Percentiles rank a stretch among this genome's conserved stretches.
These are phyloP conservation scores for Siniperca chuatsi DNA, from an alignment of 2,113 vertebrate species.

Conservation along the genomic window DNA sequence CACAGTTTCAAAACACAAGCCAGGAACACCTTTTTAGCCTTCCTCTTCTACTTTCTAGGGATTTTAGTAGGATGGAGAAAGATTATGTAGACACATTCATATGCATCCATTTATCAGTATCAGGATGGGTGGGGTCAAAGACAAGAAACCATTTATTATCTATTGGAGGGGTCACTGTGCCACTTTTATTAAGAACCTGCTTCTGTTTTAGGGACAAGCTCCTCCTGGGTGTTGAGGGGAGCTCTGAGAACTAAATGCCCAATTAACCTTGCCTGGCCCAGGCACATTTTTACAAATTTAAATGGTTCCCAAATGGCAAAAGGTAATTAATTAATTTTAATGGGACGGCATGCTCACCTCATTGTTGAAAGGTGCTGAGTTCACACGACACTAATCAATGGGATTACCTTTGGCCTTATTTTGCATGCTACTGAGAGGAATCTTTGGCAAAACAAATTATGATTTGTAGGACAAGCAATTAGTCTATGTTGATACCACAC, in stretches of 20 bases:
- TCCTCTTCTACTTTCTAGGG: conserved; percentile 44
- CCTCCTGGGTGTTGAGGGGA: conserved; percentile 75
- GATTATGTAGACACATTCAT: conserved; percentile 29
- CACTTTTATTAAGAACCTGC: conserved; percentile 77
- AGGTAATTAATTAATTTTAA: conserved; percentile 83
- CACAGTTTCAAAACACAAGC: conserved; percentile 63
- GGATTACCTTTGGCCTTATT: conserved; percentile 76
- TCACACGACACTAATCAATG: conserved; percentile 77
- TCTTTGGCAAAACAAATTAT: conserved; percentile 72
- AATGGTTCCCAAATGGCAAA: conserved; percentile 80
- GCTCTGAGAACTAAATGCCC: conserved; percentile 78
- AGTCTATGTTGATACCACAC: conserved; percentile 38
- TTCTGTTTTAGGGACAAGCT: conserved; percentile 77
- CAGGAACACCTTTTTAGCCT: conserved; percentile 50
- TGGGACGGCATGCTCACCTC: conserved; percentile 74
- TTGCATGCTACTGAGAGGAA: conserved; percentile 59
- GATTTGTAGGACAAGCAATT: conserved; percentile 71
- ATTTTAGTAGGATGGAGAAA: conserved; percentile 22
- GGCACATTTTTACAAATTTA: conserved; percentile 82
- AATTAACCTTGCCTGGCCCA: conserved; percentile 84
- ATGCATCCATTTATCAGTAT: conserved; percentile 55
- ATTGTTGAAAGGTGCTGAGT: conserved; percentile 77
- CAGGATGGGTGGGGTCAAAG: conserved; percentile 58
- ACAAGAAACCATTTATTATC: conserved; percentile 54
- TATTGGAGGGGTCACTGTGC: conserved; percentile 75